Evolutionary conservation across 2,888 invertebrate species (phyloP), one percentile per base, ranked within the genome.

Genomic region (Macrosoma leucophasiata): DNA sequence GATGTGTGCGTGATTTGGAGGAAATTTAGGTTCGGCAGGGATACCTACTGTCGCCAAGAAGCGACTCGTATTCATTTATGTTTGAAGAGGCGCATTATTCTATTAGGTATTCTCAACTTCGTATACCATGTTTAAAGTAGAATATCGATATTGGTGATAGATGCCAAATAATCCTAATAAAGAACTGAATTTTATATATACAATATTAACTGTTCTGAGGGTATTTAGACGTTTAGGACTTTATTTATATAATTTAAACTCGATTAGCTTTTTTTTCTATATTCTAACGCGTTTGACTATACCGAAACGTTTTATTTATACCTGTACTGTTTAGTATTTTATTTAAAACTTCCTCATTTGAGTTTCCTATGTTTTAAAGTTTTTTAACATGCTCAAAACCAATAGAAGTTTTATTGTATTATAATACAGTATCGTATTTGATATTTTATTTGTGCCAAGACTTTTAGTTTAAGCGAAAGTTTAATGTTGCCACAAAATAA

Each of bases 151-250:
- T 73, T 79, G 84, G 82, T 81, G 76, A 81, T 79, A 79, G 70
- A 84, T 79, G 84, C 82, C 82, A 81, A 82, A 84, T 81, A 81
- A 84, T 77, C 78, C 77, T 82, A 78, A 76, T 82, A 82, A 82
- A 84, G 82, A 84, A 82, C 82, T 84, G 84, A 84, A 82, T 81
- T 84, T 76, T 82, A 75, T 79, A 84, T 79, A 73, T 76, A 81
- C 78, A 76, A 74, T 76, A 78, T 76, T 79, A 77, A 78, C 67
- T 73, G 81, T 82, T 81, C 84, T 82, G 81, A 79, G 81, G 79
- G 81, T 82, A 79, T 79, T 71, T 81, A 78, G 75, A 67, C 55
- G 51, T 67, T n/a, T 75, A 77, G 74, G 67, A 50, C 57, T 64
- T 75, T 69, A 72, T 78, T 78, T 78, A 64, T 64, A 58, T 65